Conservation (phyloP, 2,888 invertebrate species). For the Caenorhabditis doughertyi region DNA sequence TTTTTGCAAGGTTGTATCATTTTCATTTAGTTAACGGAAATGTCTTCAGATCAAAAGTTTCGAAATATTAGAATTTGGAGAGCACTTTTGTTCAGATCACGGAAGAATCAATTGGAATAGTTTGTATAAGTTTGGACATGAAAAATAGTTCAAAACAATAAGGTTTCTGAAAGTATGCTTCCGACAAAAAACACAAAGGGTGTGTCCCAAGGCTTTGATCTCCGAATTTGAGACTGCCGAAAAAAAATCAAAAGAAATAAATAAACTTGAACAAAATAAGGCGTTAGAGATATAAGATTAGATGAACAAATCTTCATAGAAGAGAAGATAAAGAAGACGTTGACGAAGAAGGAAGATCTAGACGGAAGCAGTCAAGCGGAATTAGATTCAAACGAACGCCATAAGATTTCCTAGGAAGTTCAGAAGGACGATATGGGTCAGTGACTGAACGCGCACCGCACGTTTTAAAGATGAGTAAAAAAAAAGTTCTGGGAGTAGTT, state of each 20-base stretch:
- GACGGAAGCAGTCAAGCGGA: constrained; percentile 48
- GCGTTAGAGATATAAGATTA: constrained; percentile 31
- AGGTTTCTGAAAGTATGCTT: background rate
- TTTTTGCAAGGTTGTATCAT: constrained; percentile 29
- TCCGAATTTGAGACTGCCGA: background rate
- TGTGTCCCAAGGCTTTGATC: constrained; percentile 6
- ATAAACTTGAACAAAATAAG: constrained; percentile 44
- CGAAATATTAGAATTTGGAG: background rate
- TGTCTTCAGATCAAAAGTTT: background rate
- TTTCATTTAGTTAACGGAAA: background rate
- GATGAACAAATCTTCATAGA: constrained; percentile 23
- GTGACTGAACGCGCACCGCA: constrained; percentile 16
- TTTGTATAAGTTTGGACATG: background rate
- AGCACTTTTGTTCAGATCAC: background rate
- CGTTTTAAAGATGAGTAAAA: constrained; percentile 10
- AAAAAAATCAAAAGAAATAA: background rate
- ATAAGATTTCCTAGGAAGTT: constrained; percentile 14
- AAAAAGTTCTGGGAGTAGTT: constrained; percentile 54
- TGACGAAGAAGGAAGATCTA: constrained; percentile 21
- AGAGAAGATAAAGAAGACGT: constrained; percentile 2
- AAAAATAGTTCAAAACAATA: background rate
- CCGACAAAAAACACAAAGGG: constrained; percentile 18
- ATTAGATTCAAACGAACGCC: constrained; percentile 49
- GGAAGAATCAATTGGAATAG: too few species aligned
- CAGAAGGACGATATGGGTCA: constrained; percentile 53